Conservation (phyloP, 2,888 invertebrate genomes). For the Drosophila anceps region DNA sequence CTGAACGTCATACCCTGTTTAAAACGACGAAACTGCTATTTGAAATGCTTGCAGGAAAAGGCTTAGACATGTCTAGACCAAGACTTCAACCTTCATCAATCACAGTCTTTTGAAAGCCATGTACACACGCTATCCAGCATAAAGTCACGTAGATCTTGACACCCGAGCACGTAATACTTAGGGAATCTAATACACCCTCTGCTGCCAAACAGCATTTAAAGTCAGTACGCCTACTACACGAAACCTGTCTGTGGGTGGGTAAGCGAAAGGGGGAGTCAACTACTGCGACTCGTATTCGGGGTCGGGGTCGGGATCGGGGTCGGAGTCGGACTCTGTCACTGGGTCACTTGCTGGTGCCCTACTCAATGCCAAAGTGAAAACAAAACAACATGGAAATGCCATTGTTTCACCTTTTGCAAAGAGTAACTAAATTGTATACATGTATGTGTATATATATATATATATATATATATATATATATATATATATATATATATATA, state of each 20-base stretch:
- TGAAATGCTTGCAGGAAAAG: not conserved
- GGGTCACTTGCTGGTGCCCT: constrained; percentile 58
- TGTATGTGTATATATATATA: not conserved
- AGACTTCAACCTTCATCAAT: constrained; percentile 21
- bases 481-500: not conserved
- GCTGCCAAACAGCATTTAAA: constrained; percentile 4
- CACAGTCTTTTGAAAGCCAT: constrained; percentile 17
- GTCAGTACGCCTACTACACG: constrained; percentile 45
- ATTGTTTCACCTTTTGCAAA: constrained; percentile 54
- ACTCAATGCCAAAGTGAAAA: constrained; percentile 51
- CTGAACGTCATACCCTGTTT: not conserved
- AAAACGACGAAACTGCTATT: not conserved
- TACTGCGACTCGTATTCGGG: constrained; percentile 11
- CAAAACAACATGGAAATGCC: constrained; percentile 60
- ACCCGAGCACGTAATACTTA: constrained; percentile 23
- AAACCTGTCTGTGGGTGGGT: constrained; percentile 42
- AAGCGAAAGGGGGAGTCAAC: constrained; percentile 3
- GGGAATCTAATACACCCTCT: constrained; percentile 30
- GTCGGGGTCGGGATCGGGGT: constrained; percentile 3
- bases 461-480: not conserved
- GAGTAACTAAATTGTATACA: constrained; percentile 4
- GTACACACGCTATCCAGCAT: constrained; percentile 12
- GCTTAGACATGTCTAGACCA: constrained; percentile 14
- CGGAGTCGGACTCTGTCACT: constrained; percentile 43
- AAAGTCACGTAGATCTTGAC: constrained; percentile 25